These are phyloP conservation scores for Sinella curviseta DNA, from an alignment of 1,140 invertebrate genomes.

Conservation along the genomic window DNA sequence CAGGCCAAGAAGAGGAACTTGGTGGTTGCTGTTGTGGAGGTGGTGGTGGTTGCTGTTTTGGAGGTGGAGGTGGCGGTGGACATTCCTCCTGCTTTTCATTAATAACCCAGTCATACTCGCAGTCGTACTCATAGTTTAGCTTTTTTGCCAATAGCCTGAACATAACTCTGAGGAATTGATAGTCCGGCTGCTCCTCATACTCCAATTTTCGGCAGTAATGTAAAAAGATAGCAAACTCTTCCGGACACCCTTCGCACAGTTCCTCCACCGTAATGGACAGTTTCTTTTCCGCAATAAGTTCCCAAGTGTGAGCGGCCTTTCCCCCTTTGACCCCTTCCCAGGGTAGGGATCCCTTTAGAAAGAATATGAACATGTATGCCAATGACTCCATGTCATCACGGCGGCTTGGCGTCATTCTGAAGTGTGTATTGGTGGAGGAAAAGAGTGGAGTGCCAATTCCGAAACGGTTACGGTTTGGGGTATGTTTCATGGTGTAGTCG, in stretches of 20 bases:
- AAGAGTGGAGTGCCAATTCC: constrained; percentile 51
- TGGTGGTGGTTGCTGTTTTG: too few relatives aligned
- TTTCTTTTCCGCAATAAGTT: constrained; percentile 68
- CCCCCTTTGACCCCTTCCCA: constrained; percentile 66
- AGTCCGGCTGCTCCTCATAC: too few relatives aligned
- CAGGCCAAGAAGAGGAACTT: too few relatives aligned
- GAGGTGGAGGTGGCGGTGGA: too few relatives aligned
- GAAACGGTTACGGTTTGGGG: constrained; percentile 47
- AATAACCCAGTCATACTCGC: too few relatives aligned
- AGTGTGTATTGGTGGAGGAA: constrained; percentile 65
- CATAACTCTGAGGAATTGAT: too few relatives aligned
- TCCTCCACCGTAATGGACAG: constrained; percentile 61
- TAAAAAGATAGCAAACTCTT: too few relatives aligned
- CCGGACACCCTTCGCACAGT: neutral
- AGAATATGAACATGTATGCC: constrained; percentile 70
- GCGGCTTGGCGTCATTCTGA: constrained; percentile 58
- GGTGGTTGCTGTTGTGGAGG: too few relatives aligned
- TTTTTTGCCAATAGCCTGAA: too few relatives aligned
- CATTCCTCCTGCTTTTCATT: too few relatives aligned
- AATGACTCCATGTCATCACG: constrained; percentile 68
- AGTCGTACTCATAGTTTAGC: too few relatives aligned
- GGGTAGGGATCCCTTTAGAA: constrained; percentile 64
- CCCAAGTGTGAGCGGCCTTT: constrained; percentile 68
- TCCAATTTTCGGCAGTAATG: too few relatives aligned
- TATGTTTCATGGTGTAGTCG: constrained; percentile 64